Percentiles rank a stretch among this genome's conserved stretches.
These are phyloP conservation scores for Tolypeutes matacus DNA, from an alignment of 2,797 vertebrate genomes.

Conservation along the genomic window DNA sequence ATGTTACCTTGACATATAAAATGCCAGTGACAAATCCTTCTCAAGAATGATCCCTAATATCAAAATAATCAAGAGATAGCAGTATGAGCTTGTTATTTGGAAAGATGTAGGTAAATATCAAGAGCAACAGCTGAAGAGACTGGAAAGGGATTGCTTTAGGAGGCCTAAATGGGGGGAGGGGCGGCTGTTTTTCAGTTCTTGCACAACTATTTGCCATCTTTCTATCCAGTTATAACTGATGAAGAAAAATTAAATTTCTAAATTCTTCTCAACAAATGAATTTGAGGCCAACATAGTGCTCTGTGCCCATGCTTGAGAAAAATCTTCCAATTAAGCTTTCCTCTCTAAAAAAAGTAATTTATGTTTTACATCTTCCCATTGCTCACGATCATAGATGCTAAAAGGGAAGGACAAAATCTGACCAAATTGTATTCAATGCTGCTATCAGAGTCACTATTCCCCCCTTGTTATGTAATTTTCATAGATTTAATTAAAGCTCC, in stretches of 20 bases:
- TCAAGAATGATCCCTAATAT: constrained; percentile 1
- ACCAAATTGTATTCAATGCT: constrained; percentile 60
- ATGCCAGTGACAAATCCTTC: constrained; percentile 46
- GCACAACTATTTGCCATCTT: constrained; percentile 5
- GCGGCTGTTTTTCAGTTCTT: constrained; percentile 8
- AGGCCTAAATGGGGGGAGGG: too few species aligned
- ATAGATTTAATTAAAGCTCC: constrained; percentile 78
- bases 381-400: constrained; percentile 30
- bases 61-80: constrained; percentile 53
- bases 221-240: constrained; percentile 23
- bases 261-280: constrained; percentile 60
- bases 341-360: constrained; percentile 61
- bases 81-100: constrained; percentile 51
- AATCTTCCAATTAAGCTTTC: constrained; percentile 73
- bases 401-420: constrained; percentile 49
- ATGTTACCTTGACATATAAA: constrained; percentile 68
- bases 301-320: constrained; percentile 56
- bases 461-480: constrained; percentile 66
- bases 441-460: constrained; percentile 62
- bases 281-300: constrained; percentile 24
- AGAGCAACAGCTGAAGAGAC: constrained; percentile 9
- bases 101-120: constrained; percentile 59
- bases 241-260: constrained; percentile 48
- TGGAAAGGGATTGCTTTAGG: neutral
- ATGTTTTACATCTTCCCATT: constrained; percentile 50